These are phyloP conservation scores for Alloplasta piceator DNA, from an alignment of 2,888 invertebrate genomes.

Conservation along the genomic window DNA sequence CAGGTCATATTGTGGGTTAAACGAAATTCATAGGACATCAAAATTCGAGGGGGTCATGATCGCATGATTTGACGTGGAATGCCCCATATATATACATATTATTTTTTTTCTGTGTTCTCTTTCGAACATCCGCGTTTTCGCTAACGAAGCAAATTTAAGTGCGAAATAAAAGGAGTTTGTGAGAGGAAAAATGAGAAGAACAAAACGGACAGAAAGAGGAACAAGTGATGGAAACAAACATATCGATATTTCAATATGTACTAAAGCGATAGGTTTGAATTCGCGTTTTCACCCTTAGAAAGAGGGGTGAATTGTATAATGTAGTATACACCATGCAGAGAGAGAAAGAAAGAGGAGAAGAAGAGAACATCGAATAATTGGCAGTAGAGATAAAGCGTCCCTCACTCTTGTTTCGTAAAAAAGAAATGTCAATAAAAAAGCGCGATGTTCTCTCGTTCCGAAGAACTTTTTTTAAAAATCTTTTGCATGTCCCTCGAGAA, in stretches of 20 bases:
- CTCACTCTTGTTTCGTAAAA: background rate
- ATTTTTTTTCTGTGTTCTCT: slow-evolving; percentile 5
- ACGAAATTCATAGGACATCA: too few relatives aligned
- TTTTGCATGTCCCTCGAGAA: slow-evolving; percentile 27
- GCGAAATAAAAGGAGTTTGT: slow-evolving; percentile 11
- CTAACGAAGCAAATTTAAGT: slow-evolving; percentile 48
- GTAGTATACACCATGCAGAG: background rate
- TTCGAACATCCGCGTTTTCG: slow-evolving; percentile 55
- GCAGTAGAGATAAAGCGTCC: background rate
- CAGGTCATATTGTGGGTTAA: too few relatives aligned
- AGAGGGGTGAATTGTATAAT: slow-evolving; percentile 20
- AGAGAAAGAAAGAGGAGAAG: slow-evolving; percentile 8
- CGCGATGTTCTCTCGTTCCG: slow-evolving; percentile 3
- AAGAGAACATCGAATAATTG: slow-evolving; percentile 36
- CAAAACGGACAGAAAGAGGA: background rate
- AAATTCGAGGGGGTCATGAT: too few relatives aligned
- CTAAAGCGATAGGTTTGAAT: slow-evolving; percentile 7
- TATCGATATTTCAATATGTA: background rate
- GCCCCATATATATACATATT: background rate
- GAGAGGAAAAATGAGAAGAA: slow-evolving; percentile 20
- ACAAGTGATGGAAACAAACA: background rate
- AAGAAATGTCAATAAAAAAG: slow-evolving; percentile 30
- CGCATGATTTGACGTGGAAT: too few relatives aligned
- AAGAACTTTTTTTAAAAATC: slow-evolving; percentile 13
- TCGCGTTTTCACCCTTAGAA: background rate